Evolutionary conservation across 2,888 invertebrate species (phyloP).

Genomic region (Scotopteryx bipunctaria): DNA sequence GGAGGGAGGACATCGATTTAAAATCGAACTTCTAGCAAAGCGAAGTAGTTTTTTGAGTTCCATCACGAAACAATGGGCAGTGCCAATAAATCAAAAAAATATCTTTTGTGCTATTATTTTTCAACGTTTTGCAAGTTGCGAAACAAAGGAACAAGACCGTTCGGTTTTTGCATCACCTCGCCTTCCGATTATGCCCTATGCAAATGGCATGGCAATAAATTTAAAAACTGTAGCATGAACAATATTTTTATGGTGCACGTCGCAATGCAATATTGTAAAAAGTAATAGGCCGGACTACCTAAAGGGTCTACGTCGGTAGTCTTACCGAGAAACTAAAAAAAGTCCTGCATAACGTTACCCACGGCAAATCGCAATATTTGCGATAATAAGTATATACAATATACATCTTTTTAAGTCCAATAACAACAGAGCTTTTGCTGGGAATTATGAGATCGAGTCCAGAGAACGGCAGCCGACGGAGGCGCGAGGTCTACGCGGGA

Average conservation of each 20-base stretch:
- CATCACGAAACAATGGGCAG: conserved; percentile 58
- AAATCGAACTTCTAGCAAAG: conserved; percentile 61
- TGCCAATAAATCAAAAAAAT: conserved; percentile 74
- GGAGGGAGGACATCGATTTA: conserved; percentile 58
- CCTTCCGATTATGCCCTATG: conserved; percentile 79
- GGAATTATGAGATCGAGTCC: conserved; percentile 8
- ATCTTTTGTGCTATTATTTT: conserved; percentile 69
- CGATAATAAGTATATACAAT: no score
- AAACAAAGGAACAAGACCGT: conserved; percentile 71
- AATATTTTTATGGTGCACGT: conserved; percentile 67
- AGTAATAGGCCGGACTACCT: conserved; percentile 68
- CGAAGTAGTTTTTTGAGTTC: conserved; percentile 58
- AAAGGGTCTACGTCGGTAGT: conserved; percentile 63
- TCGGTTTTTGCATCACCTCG: conserved; percentile 72
- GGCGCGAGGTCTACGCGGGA: conserved; percentile 81
- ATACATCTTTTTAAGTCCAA: background rate
- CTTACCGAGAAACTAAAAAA: conserved; percentile 57
- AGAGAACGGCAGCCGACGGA: conserved; percentile 46
- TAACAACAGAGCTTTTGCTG: conserved; percentile 15
- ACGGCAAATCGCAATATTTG: conserved; percentile 34
- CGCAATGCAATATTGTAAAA: conserved; percentile 66
- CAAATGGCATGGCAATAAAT: conserved; percentile 76
- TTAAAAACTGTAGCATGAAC: conserved; percentile 75
- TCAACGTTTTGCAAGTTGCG: conserved; percentile 64
- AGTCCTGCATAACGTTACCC: conserved; percentile 44